Conservation (phyloP, 2,888 invertebrate species). For the Dysmachus trigonus region DNA sequence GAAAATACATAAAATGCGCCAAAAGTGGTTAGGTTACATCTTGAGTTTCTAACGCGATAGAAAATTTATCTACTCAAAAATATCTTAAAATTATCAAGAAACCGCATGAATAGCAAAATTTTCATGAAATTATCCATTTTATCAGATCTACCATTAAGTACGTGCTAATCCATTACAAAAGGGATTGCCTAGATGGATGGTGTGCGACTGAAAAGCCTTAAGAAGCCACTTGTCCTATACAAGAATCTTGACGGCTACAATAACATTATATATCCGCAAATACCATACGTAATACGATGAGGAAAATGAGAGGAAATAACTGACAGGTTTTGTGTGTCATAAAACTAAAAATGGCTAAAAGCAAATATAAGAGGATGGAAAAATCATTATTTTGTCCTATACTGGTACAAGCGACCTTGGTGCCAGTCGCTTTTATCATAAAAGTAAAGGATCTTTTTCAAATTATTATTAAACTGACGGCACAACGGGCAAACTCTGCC, state of each 20-base stretch:
- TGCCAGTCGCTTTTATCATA: not conserved
- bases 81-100: not conserved
- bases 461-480: not conserved
- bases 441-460: not conserved
- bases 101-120: not conserved
- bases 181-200: not conserved
- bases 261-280: not conserved
- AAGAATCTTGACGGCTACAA: not conserved
- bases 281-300: not conserved
- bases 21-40: no score
- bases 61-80: no score
- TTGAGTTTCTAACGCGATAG: no score
- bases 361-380: not conserved
- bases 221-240: not conserved
- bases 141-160: not conserved
- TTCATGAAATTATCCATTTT: not conserved
- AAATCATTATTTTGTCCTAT: not conserved
- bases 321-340: not conserved
- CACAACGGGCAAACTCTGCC: not conserved
- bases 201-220: not conserved
- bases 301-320: not conserved
- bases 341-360: not conserved
- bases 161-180: not conserved
- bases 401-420: not conserved
- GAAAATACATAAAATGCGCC: no score